Base-by-base conservation (phyloP, 2,113 vertebrate species). In the Rhabdomys dilectus region DNA sequence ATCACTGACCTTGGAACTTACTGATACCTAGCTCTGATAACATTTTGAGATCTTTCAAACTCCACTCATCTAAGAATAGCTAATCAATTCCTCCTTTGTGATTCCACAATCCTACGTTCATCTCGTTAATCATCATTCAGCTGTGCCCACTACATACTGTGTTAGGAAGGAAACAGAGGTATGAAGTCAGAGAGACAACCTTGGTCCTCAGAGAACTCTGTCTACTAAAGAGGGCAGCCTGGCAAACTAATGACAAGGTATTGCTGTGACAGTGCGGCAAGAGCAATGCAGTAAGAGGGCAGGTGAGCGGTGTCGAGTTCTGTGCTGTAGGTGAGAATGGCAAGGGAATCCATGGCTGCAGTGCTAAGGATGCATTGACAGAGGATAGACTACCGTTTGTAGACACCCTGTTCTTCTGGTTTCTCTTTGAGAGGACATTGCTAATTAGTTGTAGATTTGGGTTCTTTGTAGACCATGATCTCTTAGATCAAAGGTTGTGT, bases 31-130 rank as follows among this genome's bases (percentile, higher is more conserved):
- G 60, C 22, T 72, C 22, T 66, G 58, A 26, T 26, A 66, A 29
- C 56, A 87, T 87, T 94, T 93, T 91, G 56, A 90, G 87, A 75
- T 6, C 39, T 95, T 94, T 88, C 93, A 76, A 62, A 75, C 6
- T 15, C 36, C 56, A 26, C 51, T 84, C 42, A 80, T 87, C 84
- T 92, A 91, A 78, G 31, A 72, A 88, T 60, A 94, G 88, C 80
- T n/a, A 88, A 53, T 26, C 7, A 31, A 1, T 75, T 26, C 48
- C 22, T 84, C 48, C 53, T 92, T 82, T 85, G 80, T 91, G 88
- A 85, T 77, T 93, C 36, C 16, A 29, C 45, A 66, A 66, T 70
- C 86, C 22, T 89, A 53, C 75, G 6, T 86, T 94, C 34, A 24
- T 53, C 58, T 64, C 80, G 17, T 84, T 77, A 92, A 42, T 48